phyloP scores from a whole-genome alignment of 1,140 invertebrate genomes.

The Lineus longissimus region DNA sequence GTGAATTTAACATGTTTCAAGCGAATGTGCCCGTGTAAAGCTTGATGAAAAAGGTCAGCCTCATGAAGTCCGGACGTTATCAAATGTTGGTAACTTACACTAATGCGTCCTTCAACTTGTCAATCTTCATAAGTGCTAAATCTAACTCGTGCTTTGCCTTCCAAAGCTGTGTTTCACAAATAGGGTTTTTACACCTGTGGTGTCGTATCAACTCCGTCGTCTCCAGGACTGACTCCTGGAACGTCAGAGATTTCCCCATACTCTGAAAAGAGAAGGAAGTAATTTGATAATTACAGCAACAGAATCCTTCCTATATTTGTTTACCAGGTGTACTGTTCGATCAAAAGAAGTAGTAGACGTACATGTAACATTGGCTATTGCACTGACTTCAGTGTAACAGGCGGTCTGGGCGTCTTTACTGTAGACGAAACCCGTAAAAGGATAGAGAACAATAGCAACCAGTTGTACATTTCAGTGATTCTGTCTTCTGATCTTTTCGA shows the following conservation, averaged over 20 bases:
- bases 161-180: constrained; percentile 66
- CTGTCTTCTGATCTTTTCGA: no score
- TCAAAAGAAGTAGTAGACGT: no score
- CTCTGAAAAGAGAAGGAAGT: constrained; percentile 52
- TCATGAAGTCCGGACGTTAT: not conserved
- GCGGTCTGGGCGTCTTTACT: no score
- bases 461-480: no score
- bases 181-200: constrained; percentile 72
- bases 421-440: no score
- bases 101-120: constrained; percentile 70
- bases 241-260: constrained; percentile 79
- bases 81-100: constrained; percentile 26
- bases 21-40: not conserved
- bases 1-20: not conserved
- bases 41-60: not conserved
- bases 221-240: constrained; percentile 83
- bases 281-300: no score
- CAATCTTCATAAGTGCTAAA: constrained; percentile 74
- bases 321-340: not conserved
- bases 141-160: constrained; percentile 85
- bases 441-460: no score
- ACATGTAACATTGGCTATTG: no score
- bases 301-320: not conserved
- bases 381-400: no score
- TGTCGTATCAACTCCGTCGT: constrained; percentile 64